phyloP scores from a whole-genome alignment of 2,888 invertebrate species.

The Hymenopus coronatus region DNA sequence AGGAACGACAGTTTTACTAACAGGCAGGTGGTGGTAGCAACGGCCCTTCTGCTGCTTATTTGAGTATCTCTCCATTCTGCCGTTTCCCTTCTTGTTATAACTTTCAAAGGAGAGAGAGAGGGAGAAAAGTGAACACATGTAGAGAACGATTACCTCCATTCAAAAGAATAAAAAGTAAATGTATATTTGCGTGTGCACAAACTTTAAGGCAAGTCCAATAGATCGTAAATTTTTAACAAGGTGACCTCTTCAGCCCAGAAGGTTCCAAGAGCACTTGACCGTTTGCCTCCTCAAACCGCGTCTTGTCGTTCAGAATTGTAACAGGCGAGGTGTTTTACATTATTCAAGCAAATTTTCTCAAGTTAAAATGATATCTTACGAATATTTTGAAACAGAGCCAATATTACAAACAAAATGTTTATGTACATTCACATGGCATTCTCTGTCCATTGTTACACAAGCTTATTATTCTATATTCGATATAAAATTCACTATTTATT shows the following conservation, averaged over 20 bases:
- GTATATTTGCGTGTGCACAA: not conserved
- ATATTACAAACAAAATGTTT: no score
- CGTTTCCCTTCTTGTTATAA: not conserved
- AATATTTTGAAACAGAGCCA: no score
- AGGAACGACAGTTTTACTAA: not conserved
- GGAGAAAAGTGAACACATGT: not conserved
- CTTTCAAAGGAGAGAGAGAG: not conserved
- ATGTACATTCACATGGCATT: no score
- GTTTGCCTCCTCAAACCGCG: not conserved
- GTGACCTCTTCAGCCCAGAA: conserved; percentile 14
- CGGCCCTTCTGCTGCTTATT: not conserved
- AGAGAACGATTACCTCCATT: not conserved
- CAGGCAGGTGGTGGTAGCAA: not conserved
- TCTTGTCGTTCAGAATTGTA: not conserved
- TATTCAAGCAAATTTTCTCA: no score
- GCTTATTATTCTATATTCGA: no score
- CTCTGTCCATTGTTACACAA: no score
- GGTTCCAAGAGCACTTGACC: conserved; percentile 3
- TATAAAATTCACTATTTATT: no score
- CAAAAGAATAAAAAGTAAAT: not conserved
- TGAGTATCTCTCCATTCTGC: not conserved
- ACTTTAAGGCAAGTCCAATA: conserved; percentile 22
- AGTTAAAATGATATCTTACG: no score
- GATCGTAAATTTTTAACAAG: conserved; percentile 24
- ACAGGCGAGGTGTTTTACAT: not conserved